Evolutionary conservation across 2,888 invertebrate species (phyloP), one percentile per base, ranked within the genome.

Genomic region (Abscondita cerata): DNA sequence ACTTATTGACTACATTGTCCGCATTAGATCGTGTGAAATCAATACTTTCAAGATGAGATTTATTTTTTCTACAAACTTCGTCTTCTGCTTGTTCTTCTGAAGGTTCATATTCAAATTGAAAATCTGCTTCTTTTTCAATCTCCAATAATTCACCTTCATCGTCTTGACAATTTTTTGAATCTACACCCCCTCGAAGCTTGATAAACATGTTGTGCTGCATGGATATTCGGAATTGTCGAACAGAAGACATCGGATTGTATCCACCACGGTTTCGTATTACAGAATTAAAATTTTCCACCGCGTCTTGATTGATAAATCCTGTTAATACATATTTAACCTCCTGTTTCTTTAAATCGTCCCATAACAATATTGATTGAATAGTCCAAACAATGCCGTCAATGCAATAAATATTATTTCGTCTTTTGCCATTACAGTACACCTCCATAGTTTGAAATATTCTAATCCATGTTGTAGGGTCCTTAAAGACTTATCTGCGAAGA

Each of bases 141-240:
- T n/a, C n/a, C n/a, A n/a, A n/a, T n/a, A n/a, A n/a, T n/a, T n/a
- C n/a, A n/a, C n/a, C n/a, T n/a, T n/a, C n/a, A n/a, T n/a, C n/a
- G n/a, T n/a, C n/a, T n/a, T n/a, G n/a, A n/a, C n/a, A n/a, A n/a
- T n/a, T n/a, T n/a, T n/a, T n/a, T n/a, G n/a, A n/a, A n/a, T n/a
- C n/a, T n/a, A n/a, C n/a, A n/a, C n/a, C n/a, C n/a, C n/a, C n/a
- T n/a, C n/a, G n/a, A n/a, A n/a, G n/a, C n/a, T n/a, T n/a, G n/a
- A 46, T 46, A 46, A n/a, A n/a, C 46, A 46, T 46, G 16, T 46
- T 46, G 3, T 46, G 15, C 46, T 46, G 46, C 12, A 46, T 4
- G 6, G 13, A 5, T n/a, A 46, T 46, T 8, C 46, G 4, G 6
- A 4, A 16, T 12, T 46, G 13, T 6, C 46, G 46, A 18, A 19